Evolutionary conservation across 2,888 invertebrate genomes (phyloP).

Genomic region (Eubasilissa splendida): DNA sequence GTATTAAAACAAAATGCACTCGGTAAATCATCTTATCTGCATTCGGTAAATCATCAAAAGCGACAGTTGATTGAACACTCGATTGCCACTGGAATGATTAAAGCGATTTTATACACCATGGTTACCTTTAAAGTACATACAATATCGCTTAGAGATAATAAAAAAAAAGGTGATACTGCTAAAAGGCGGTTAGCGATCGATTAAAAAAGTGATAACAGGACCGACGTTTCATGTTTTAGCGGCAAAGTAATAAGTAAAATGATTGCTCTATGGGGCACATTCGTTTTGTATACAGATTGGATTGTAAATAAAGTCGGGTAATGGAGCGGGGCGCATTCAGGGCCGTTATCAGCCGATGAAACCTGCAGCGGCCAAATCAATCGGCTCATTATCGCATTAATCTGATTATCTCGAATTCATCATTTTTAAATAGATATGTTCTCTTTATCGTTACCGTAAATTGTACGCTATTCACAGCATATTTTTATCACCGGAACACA

Average conservation of each 20-base stretch:
- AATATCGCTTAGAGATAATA: no score
- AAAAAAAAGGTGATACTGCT: not conserved
- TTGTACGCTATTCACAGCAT: no score
- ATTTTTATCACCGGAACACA: no score
- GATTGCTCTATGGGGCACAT: no score
- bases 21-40: no score
- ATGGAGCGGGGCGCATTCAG: not conserved
- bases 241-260: not conserved
- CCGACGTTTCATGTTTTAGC: not conserved
- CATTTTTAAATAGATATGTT: not conserved
- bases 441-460: no score
- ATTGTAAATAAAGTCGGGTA: not conserved
- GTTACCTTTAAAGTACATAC: no score
- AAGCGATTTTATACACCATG: no score
- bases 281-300: not conserved
- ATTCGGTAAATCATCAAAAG: no score
- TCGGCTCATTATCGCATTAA: constrained; percentile 31
- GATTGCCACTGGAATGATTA: no score
- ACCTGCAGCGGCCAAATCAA: constrained; percentile 29
- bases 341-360: constrained; percentile 14
- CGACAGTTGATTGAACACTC: no score
- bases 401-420: constrained; percentile 23
- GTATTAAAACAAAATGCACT: no score
- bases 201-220: not conserved
- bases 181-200: not conserved